These are phyloP conservation scores for Artemia franciscana DNA, from an alignment of 1,140 invertebrate genomes.

Conservation along the genomic window DNA sequence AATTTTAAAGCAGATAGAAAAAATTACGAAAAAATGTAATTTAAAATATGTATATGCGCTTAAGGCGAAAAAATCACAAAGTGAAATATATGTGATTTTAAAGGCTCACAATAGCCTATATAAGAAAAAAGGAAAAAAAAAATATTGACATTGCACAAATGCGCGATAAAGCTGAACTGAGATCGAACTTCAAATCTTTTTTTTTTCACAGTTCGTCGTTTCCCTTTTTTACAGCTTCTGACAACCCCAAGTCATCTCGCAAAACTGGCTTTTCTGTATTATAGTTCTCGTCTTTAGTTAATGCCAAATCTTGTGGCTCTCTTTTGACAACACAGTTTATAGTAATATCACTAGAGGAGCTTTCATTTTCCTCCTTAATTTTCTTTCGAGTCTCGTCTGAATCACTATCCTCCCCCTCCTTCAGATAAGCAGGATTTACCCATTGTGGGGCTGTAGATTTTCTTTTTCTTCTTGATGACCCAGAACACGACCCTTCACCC, in stretches of 20 bases:
- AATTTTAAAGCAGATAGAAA: background rate
- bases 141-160: background rate
- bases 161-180: background rate
- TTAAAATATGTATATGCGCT: background rate
- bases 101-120: background rate
- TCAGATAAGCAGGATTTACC: slow-evolving; percentile 81
- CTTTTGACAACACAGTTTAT: background rate
- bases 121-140: too few species aligned
- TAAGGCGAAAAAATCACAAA: slow-evolving; percentile 8
- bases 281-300: background rate
- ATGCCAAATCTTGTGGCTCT: background rate
- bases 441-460: slow-evolving; percentile 89
- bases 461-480: slow-evolving; percentile 29
- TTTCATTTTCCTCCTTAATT: slow-evolving; percentile 3
- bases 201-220: slow-evolving; percentile 5
- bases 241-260: too few species aligned
- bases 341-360: background rate
- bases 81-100: background rate
- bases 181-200: background rate
- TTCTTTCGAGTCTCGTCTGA: background rate
- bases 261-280: background rate
- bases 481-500: slow-evolving; percentile 19
- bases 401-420: slow-evolving; percentile 19
- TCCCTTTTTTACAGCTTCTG: too few species aligned
- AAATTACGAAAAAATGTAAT: background rate